Percentiles rank a stretch among this genome's conserved stretches.
These are phyloP conservation scores for Trachymyrmex septentrionalis DNA, from an alignment of 1,140 invertebrate genomes.

Conservation along the genomic window DNA sequence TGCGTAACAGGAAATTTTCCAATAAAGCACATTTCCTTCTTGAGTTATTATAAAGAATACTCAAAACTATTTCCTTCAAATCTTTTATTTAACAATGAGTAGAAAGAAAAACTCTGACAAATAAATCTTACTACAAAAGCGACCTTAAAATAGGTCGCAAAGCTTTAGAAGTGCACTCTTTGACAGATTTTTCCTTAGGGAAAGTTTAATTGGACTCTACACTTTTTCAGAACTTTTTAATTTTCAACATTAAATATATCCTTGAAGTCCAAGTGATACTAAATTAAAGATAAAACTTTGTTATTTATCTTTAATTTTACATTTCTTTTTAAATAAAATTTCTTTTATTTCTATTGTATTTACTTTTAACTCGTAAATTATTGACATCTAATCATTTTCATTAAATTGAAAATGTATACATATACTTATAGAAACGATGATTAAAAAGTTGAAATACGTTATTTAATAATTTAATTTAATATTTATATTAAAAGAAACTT, in stretches of 20 bases:
- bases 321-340: not conserved
- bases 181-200: conserved; percentile 32
- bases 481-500: not conserved
- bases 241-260: conserved; percentile 22
- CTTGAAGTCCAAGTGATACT: not conserved
- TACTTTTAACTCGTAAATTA: conserved; percentile 3
- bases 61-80: not conserved
- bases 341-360: not conserved
- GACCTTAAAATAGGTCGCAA: conserved; percentile 38
- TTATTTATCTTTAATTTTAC: conserved; percentile 9
- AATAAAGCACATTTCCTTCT: not conserved
- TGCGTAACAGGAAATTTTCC: not conserved
- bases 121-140: conserved; percentile 40
- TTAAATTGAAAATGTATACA: not conserved
- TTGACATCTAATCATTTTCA: not conserved
- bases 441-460: not conserved
- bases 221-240: conserved; percentile 40
- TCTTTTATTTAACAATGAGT: conserved; percentile 25
- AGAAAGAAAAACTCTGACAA: conserved; percentile 29
- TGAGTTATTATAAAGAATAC: not conserved
- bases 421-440: not conserved
- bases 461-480: not conserved
- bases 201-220: conserved; percentile 33
- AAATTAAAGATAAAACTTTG: conserved; percentile 12
- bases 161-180: conserved; percentile 37